A percentile compares a stretch with the other conserved stretches of the same genome.
These are phyloP conservation scores for Nymphalis polychloros DNA, from an alignment of 2,888 invertebrate genomes.

Conservation along the genomic window DNA sequence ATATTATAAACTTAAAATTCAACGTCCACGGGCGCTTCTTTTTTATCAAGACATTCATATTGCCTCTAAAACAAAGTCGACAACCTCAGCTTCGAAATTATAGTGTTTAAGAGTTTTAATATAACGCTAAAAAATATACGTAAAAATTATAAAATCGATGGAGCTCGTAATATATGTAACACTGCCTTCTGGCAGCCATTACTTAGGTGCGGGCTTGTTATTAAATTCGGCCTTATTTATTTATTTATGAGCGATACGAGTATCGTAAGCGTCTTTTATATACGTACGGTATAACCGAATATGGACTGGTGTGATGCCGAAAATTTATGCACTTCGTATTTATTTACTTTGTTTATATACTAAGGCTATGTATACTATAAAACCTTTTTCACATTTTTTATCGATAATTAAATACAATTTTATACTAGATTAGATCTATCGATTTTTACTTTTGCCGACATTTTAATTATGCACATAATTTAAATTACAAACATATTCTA, in stretches of 20 bases:
- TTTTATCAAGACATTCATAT: conserved; percentile 43
- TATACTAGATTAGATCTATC: no score
- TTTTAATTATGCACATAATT: no score
- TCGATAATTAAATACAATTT: no score
- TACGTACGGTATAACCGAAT: conserved; percentile 13
- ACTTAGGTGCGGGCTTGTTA: conserved; percentile 75
- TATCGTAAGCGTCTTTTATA: conserved; percentile 23
- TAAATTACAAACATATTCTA: no score
- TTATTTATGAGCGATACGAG: conserved; percentile 67
- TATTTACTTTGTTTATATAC: conserved; percentile 1
- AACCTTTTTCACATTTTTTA: no score
- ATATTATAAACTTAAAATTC: conserved; percentile 22
- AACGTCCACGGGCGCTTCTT: conserved; percentile 17
- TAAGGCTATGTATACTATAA: not conserved
- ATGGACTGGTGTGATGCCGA: conserved; percentile 13
- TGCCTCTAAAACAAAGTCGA: conserved; percentile 61
- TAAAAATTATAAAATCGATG: conserved; percentile 73
- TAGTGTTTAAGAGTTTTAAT: conserved; percentile 78
- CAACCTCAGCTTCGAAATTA: conserved; percentile 58
- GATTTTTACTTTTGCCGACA: no score
- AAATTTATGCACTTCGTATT: conserved; percentile 14
- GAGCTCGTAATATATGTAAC: conserved; percentile 72
- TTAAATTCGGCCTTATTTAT: conserved; percentile 80
- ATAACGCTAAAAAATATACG: conserved; percentile 75
- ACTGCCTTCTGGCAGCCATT: conserved; percentile 78